phyloP scores from a whole-genome alignment of 1,140 invertebrate genomes.

The Pseudomyrmex concolor region DNA sequence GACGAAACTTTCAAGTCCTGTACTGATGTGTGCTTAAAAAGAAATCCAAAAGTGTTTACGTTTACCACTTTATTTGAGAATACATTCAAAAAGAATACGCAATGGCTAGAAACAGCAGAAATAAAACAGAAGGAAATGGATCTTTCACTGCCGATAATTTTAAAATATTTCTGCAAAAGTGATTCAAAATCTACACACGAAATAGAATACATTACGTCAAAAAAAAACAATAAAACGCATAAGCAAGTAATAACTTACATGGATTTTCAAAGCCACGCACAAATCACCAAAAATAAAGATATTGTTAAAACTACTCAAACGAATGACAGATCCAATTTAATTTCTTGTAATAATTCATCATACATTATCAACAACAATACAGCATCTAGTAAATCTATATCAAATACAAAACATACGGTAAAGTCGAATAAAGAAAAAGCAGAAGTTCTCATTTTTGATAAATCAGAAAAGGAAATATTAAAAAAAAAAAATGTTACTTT shows the following conservation, averaged over 20 bases:
- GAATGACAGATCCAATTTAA: slow-evolving; percentile 16
- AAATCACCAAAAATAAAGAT: slow-evolving; percentile 7
- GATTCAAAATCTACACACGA: not conserved
- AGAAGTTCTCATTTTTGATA: not conserved
- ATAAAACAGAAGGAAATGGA: not conserved
- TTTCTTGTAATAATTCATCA: slow-evolving; percentile 43
- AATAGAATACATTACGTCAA: not conserved
- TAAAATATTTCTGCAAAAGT: not conserved
- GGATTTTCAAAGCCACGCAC: not conserved
- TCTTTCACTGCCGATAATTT: not conserved
- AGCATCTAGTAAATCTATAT: not conserved
- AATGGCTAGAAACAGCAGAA: not conserved
- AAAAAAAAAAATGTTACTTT: not conserved
- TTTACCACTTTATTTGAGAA: slow-evolving; percentile 32
- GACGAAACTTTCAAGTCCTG: slow-evolving; percentile 32
- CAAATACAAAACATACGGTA: not conserved
- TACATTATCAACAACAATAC: slow-evolving; percentile 61
- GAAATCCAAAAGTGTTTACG: slow-evolving; percentile 65
- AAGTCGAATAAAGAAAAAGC: not conserved
- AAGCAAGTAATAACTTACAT: not conserved
- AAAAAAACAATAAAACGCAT: not conserved
- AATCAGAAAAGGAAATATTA: not conserved
- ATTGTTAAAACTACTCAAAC: not conserved
- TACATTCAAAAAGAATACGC: slow-evolving; percentile 1
- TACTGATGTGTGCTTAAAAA: slow-evolving; percentile 61